Base-by-base conservation (phyloP, 2,797 vertebrate genomes). In the Hoplostethus atlanticus region DNA sequence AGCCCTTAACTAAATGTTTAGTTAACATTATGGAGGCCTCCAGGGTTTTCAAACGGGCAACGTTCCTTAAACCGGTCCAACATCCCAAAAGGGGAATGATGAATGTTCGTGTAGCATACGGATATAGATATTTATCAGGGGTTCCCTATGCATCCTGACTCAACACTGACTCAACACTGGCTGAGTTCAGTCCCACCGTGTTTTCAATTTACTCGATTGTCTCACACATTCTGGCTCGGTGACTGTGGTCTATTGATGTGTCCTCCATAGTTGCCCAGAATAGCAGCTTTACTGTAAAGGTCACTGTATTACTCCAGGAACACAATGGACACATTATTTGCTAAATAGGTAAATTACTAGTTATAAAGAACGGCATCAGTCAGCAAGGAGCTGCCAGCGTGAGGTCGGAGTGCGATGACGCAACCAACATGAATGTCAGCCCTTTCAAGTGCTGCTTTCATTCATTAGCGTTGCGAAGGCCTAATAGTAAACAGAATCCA, bases 151-250 rank as follows among this genome's bases (percentile, higher is more conserved):
- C 47, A 7, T 67, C 76, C 64, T 57, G 70, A 83, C 72, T 82
- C 76, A 21, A 72, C 58, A 64, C 61, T 55, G 3, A 71, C 59
- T 30, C 44, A 6, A 42, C 57, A 21, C 21, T 40, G 73, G 48
- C 64, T 38, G 48, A 47, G 51, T 64, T 25, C 15, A 77, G 55
- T 71, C 85, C 51, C 52, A 52, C 83, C 46, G 48, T 80, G 83
- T 78, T 88, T 82, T 75, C 68, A 83, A 70, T 86, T 84, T 64
- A 69, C 58, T 64, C 50, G 62, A 72, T 80, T 74, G 79, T 86
- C 70, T 70, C 34, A 48, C 64, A 78, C 73, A 48, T 69, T 83
- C 59, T 34, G 62, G 48, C 55, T n/a, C 64, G 73, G 87, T 61
- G 42, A 66, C 77, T 44, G 61, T 3, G 46, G 67, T 70, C 48